These are phyloP conservation scores for Andrena praecox DNA, from an alignment of 2,888 invertebrate genomes.

Conservation along the genomic window DNA sequence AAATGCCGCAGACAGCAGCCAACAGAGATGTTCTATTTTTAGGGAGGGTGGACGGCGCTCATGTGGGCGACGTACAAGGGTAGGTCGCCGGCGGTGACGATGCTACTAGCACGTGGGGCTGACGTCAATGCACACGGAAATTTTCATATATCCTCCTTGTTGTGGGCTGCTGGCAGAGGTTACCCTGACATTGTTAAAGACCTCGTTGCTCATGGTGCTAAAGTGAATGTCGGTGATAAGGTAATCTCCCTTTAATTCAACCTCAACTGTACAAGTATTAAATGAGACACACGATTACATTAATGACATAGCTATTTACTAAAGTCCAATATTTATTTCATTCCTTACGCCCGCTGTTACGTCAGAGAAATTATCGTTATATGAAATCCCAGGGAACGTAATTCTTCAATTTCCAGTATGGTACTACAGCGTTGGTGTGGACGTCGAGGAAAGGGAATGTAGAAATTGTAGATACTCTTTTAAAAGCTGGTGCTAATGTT, in stretches of 20 bases:
- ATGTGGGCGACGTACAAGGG: slow-evolving; percentile 99
- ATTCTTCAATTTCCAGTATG: slow-evolving; percentile 88
- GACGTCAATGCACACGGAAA: slow-evolving; percentile 98
- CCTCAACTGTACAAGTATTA: background rate
- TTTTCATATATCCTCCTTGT: slow-evolving; percentile 95
- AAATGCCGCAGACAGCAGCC: background rate
- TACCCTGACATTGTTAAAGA: slow-evolving; percentile 93
- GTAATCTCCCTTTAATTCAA: slow-evolving; percentile 80
- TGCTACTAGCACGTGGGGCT: slow-evolving; percentile 94
- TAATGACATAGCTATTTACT: no score
- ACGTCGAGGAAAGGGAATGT: slow-evolving; percentile 96
- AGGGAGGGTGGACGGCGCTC: slow-evolving; percentile 98
- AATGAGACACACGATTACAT: background rate
- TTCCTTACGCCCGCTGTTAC: no score
- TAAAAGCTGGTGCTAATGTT: slow-evolving; percentile 94
- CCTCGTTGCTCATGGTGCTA: slow-evolving; percentile 94
- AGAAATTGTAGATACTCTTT: slow-evolving; percentile 92
- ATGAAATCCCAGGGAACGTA: background rate
- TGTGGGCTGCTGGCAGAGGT: slow-evolving; percentile 98
- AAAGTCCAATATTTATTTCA: no score
- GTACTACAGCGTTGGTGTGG: slow-evolving; percentile 98
- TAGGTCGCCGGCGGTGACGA: slow-evolving; percentile 90
- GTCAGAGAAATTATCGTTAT: background rate
- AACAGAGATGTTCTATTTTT: slow-evolving; percentile 42
- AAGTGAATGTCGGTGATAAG: slow-evolving; percentile 97